phyloP scores from a whole-genome alignment of 2,888 invertebrate species.

The Sinopyrophorus schimmeli region DNA sequence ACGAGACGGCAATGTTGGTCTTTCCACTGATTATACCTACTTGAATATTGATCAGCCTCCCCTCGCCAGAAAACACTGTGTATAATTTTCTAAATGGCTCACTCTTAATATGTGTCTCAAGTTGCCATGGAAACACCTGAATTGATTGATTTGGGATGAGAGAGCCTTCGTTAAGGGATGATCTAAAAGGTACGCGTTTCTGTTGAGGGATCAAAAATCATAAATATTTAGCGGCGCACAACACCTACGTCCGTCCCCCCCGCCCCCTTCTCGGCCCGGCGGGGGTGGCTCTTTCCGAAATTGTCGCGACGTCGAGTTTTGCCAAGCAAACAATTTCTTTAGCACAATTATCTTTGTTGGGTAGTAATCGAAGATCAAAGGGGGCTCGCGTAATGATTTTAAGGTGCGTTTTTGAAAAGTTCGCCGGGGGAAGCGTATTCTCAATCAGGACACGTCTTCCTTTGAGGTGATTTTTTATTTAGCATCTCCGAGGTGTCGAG shows the following conservation, averaged over 20 bases:
- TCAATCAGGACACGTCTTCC: constrained; percentile 45
- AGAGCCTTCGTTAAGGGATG: constrained; percentile 33
- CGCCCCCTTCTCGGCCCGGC: background rate
- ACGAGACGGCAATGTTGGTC: too few species aligned
- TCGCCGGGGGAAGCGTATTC: constrained; percentile 20
- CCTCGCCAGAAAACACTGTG: constrained; percentile 33
- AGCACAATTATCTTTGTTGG: constrained; percentile 27
- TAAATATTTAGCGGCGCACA: constrained; percentile 27
- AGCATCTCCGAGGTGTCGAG: constrained; percentile 45
- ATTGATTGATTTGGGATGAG: constrained; percentile 34
- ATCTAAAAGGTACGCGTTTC: constrained; percentile 30
- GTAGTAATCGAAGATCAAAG: constrained; percentile 33
- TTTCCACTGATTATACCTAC: constrained; percentile 31
- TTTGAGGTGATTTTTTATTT: constrained; percentile 47
- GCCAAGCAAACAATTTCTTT: constrained; percentile 21
- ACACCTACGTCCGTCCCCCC: background rate
- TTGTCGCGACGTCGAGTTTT: background rate
- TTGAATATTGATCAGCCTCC: constrained; percentile 33
- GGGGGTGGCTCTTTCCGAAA: background rate
- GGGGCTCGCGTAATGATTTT: constrained; percentile 6
- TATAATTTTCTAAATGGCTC: constrained; percentile 35
- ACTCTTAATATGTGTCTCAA: constrained; percentile 35
- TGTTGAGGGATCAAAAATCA: constrained; percentile 33
- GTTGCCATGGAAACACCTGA: constrained; percentile 34
- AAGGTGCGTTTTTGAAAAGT: constrained; percentile 7